Base-by-base conservation (phyloP, 2,113 vertebrate genomes). In the Ictalurus furcatus region DNA sequence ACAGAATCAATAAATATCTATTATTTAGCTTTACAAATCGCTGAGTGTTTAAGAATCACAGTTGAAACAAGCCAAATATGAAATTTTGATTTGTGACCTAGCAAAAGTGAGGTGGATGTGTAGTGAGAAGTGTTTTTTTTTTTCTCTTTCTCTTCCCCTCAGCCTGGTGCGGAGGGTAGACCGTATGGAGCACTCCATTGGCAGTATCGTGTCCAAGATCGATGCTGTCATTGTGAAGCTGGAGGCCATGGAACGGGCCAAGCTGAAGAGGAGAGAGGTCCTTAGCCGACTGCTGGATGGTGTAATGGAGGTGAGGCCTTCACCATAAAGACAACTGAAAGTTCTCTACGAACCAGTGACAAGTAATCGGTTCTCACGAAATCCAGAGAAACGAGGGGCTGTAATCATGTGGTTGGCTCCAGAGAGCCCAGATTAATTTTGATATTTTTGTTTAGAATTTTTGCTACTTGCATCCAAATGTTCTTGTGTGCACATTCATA, bases 141-240 rank as follows among this genome's bases (percentile, higher is more conserved):
- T 23, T 8, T 84, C 52, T 78, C 91, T 52, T 52, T 23, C 6
- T 84, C 34, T 78, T 91, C 44, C 44, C 44, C 69, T 25, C 94
- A 99, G 98, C 1, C 94, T 99, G 67, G 98, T 99, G 93, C 95
- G 98, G 40, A 95, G 98, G 0, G 98, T 99, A 11, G 98, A 99
- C 93, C 96, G 98, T 14, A 99, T 99, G 98, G 98, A 99, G 87
- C 98, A 99, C 87, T 99, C 98, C 0, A 99, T 99, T 0, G 98
- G 98, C 90, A 99, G 98, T 81, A 99, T 99, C 0, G 98, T 99
- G 89, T 99, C 98, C 61, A 99, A 99, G 95, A 99, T 99, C 0
- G 98, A 99, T 0, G 98, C 98, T 0, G 98, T 99, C 13, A 99
- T 99, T 0, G 97, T 99, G 90, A 99, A 99, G 94, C 94, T 99